These are phyloP conservation scores for Chironomus tentans DNA, from an alignment of 2,888 invertebrate genomes.

Conservation along the genomic window DNA sequence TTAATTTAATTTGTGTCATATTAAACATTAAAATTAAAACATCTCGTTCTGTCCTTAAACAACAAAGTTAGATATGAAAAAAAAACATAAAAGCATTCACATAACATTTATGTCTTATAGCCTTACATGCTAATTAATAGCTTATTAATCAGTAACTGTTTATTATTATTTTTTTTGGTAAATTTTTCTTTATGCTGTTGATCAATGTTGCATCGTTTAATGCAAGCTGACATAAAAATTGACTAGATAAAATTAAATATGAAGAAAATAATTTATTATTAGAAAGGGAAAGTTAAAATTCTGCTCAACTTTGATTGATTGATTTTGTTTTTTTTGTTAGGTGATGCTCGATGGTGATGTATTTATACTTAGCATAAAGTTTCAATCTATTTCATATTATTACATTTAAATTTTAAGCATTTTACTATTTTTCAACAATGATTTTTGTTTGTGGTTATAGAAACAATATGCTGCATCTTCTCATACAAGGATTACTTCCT, in stretches of 20 bases:
- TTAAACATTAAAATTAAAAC: background rate
- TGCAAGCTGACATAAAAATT: conserved; percentile 14
- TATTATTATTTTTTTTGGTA: conserved; percentile 1
- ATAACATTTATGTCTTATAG: background rate
- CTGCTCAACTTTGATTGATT: background rate
- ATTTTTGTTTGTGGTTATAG: background rate
- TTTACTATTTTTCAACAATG: background rate
- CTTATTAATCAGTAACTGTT: background rate
- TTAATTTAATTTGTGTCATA: background rate
- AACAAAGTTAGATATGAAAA: background rate
- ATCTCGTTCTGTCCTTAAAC: background rate
- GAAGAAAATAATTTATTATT: background rate
- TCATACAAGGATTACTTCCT: no score
- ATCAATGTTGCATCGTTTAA: background rate
- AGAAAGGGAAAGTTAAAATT: background rate
- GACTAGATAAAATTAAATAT: conserved; percentile 17
- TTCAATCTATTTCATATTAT: no score
- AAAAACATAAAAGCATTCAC: background rate
- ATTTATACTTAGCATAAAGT: background rate
- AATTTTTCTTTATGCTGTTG: background rate
- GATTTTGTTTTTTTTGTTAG: background rate
- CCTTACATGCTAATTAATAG: background rate
- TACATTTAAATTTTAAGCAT: background rate
- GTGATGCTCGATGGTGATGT: background rate
- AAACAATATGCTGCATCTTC: no score